phyloP scores from a whole-genome alignment of 2,113 vertebrate genomes.

The Ciconia boyciana region DNA sequence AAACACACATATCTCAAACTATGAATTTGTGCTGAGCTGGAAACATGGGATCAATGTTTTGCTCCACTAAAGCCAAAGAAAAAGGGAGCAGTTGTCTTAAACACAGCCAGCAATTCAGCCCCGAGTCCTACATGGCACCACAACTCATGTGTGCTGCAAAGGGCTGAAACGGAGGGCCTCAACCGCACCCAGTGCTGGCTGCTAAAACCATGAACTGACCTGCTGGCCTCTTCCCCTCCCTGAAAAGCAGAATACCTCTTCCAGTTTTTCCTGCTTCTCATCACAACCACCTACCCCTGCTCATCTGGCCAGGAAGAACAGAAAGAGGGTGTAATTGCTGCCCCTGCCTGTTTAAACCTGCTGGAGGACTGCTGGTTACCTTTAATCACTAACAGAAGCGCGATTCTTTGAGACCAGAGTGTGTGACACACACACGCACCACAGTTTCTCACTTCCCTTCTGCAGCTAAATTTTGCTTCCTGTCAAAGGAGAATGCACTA shows the following conservation, averaged over 20 bases:
- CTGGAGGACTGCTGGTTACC: background rate
- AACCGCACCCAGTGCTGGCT: background rate
- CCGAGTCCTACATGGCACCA: accelerated
- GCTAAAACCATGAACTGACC: background rate
- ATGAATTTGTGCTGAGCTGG: background rate
- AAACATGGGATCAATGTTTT: background rate
- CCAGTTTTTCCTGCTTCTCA: background rate
- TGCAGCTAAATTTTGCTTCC: background rate
- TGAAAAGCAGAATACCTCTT: background rate
- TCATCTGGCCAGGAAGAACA: slow-evolving; percentile 3
- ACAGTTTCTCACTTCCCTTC: background rate
- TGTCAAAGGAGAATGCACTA: background rate
- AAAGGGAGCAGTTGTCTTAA: background rate
- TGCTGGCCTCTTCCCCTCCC: background rate
- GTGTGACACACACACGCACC: background rate
- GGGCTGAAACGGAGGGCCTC: background rate
- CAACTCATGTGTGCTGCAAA: background rate
- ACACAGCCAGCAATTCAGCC: background rate
- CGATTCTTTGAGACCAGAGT: accelerated
- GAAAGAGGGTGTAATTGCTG: background rate
- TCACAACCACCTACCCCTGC: background rate
- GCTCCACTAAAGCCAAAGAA: background rate
- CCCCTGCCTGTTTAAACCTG: background rate
- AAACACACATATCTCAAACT: background rate
- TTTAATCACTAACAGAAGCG: slow-evolving; percentile 16